Base-by-base conservation (phyloP, 1,140 invertebrate species). In the Drosophila sturtevanti region DNA sequence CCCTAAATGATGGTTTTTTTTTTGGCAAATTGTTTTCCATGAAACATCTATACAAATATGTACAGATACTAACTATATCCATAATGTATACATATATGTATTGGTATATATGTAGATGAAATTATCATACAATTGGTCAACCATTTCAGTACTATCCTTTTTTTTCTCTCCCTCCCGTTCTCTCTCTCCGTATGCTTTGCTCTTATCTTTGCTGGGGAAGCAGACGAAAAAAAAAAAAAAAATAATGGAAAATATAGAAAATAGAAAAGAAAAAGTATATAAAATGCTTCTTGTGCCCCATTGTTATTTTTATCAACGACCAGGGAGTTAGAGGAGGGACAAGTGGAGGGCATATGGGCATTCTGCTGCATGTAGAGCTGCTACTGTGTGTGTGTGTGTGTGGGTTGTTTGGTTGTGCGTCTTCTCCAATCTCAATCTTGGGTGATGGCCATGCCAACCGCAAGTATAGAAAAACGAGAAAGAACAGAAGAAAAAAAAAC, bases 291-390 rank as follows among this genome's bases (percentile, higher is more conserved):
- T 21, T 48, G 41, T 48, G 18, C 9, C 16, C 41, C 41, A 48
- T 77, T 70, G 75, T 74, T 74, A 66, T 70, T 77, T 77, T 74
- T 74, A 70, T 77, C 72, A 77, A 72, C 41, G 9, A 44, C 14
- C n/a, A 18, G 16, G 7, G 7, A 4, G 2, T 1, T 4, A 11
- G 6, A 16, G 41, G 16, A 12, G 35, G 35, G 5, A 0, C 14
- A 5, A 1, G n/a, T 6, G 38, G 24, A 4, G 1, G 4, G 24
- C 4, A 24, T 24, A 24, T 24, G 24, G 24, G 22, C 2, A 24
- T 4, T 24, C 22, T 24, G 22, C 22, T 24, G 22, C 22, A 24
- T 24, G 22, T 24, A 24, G 22, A 24, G 12, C 38, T 41, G 38
- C n/a, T 14, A 7, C 16, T 9, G 12, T 60, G 27, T 37, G 27